phyloP scores from a whole-genome alignment of 2,113 vertebrate genomes.

The Origma solitaria region DNA sequence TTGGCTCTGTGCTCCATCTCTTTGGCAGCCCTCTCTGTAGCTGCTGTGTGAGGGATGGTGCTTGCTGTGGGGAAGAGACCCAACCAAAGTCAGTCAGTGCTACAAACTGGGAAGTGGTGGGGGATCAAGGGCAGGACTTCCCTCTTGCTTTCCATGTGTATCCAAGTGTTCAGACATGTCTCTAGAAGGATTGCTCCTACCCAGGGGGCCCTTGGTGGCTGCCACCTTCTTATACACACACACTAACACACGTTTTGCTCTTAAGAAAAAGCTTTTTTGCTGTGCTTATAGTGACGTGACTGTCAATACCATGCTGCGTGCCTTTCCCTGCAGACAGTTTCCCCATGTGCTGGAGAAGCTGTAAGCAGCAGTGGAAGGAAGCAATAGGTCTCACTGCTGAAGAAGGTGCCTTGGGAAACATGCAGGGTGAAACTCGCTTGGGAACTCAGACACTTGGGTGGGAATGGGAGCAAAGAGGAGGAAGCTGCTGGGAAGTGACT shows the following conservation, averaged over 20 bases:
- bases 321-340: neutral
- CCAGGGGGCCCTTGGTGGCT: fast-evolving
- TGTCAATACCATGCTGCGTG: fast-evolving
- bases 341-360: neutral
- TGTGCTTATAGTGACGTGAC: neutral
- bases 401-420: neutral
- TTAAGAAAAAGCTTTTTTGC: neutral
- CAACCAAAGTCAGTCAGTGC: fast-evolving
- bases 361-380: neutral
- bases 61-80: neutral
- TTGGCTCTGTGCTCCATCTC: neutral
- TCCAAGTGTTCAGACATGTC: fast-evolving
- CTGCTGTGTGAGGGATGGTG: neutral
- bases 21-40: neutral
- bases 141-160: neutral
- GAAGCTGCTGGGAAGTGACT: neutral
- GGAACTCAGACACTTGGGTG: neutral
- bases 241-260: fast-evolving
- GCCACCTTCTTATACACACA: neutral
- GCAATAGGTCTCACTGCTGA: neutral
- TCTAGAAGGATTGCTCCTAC: neutral
- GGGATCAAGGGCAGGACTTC: neutral
- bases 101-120: neutral
- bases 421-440: neutral
- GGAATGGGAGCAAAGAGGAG: neutral